Conservation (phyloP, 2,888 invertebrate genomes). For the Scrobipalpa costella region DNA sequence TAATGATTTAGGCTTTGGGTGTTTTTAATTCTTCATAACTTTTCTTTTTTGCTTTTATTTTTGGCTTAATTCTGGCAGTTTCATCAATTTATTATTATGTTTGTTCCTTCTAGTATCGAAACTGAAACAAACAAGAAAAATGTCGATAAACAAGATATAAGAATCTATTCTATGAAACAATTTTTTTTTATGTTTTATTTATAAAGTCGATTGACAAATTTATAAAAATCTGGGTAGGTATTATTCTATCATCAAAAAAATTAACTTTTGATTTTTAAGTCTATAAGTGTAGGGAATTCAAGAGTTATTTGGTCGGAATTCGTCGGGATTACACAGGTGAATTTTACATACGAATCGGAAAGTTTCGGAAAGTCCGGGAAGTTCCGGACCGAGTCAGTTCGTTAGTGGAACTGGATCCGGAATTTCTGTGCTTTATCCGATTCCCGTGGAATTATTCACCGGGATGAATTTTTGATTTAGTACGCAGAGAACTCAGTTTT, state of each 20-base stretch:
- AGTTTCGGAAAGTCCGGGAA: constrained; percentile 41
- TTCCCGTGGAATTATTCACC: constrained; percentile 29
- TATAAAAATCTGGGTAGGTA: too few species aligned
- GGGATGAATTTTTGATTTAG: constrained; percentile 21
- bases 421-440: constrained; percentile 35
- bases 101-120: too few species aligned
- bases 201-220: too few species aligned
- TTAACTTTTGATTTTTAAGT: not conserved
- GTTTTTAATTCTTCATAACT: not conserved
- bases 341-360: constrained; percentile 31
- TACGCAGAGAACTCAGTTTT: constrained; percentile 7
- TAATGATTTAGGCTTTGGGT: not conserved
- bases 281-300: not conserved
- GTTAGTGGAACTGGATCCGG: constrained; percentile 37
- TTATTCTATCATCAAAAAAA: not conserved
- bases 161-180: too few species aligned
- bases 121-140: too few species aligned
- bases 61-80: not conserved
- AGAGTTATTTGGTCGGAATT: constrained; percentile 12
- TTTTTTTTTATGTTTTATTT: too few species aligned
- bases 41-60: not conserved
- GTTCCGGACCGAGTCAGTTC: constrained; percentile 39
- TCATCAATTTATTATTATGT: too few species aligned
- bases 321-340: constrained; percentile 25
- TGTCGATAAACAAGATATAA: too few species aligned